These are phyloP conservation scores for Holacanthella duospinosa DNA, from an alignment of 2,888 invertebrate genomes.

Conservation along the genomic window DNA sequence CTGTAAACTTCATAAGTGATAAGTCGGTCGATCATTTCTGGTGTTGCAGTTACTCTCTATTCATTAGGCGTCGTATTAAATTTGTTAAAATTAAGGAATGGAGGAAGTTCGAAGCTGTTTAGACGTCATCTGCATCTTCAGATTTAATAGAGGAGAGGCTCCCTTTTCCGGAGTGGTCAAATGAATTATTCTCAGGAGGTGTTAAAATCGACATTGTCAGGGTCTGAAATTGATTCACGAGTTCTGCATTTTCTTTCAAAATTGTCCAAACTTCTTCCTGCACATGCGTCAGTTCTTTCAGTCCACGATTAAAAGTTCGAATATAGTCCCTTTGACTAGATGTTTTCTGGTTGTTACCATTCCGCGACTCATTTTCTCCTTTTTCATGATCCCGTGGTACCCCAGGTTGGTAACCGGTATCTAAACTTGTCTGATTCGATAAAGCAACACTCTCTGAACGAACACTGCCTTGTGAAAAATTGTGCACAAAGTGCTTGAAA, in stretches of 20 bases:
- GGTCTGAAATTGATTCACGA: constrained; percentile 42
- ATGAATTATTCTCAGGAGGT: constrained; percentile 5
- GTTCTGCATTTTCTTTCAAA: constrained; percentile 43
- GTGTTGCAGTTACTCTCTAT: no score
- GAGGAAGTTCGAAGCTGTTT: no score
- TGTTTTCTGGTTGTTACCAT: constrained; percentile 23
- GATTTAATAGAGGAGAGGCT: neutral
- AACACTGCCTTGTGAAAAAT: neutral
- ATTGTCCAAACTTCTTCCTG: constrained; percentile 43
- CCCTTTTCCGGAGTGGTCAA: neutral
- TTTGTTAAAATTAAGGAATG: no score
- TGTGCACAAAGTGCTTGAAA: constrained; percentile 28
- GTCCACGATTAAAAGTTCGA: constrained; percentile 34
- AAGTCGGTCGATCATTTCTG: no score
- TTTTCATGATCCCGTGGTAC: neutral
- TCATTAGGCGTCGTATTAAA: no score
- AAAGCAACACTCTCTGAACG: neutral
- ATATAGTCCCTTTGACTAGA: constrained; percentile 28
- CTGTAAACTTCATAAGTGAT: no score
- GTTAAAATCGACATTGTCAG: constrained; percentile 37
- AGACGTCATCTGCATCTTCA: no score
- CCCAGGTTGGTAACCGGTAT: constrained; percentile 16
- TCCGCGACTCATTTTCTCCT: neutral
- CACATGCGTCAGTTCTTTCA: constrained; percentile 39
- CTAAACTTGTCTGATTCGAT: constrained; percentile 19